Percentiles rank a stretch among this genome's conserved stretches.
These are phyloP conservation scores for Notamacropus eugenii DNA, from an alignment of 2,797 vertebrate genomes.

Conservation along the genomic window DNA sequence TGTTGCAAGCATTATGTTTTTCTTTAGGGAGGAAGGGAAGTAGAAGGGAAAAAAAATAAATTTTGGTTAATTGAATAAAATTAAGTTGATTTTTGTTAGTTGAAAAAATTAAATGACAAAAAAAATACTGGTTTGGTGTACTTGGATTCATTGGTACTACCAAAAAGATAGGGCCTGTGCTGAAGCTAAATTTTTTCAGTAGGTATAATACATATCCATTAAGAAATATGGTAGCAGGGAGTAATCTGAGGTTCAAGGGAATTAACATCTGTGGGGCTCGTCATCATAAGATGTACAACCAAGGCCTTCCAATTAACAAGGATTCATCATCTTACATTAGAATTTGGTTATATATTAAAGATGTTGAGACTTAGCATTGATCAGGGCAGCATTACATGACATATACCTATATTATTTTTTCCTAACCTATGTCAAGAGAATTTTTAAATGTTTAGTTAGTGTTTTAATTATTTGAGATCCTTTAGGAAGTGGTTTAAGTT, in stretches of 20 bases:
- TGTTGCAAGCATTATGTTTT: not conserved
- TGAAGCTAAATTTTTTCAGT: not conserved
- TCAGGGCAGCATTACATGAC: not conserved
- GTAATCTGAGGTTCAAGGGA: not conserved
- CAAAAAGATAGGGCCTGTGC: not conserved
- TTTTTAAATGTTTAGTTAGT: not conserved
- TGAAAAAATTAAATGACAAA: not conserved
- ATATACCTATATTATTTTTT: not conserved
- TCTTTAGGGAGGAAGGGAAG: not conserved
- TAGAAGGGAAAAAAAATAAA: not conserved
- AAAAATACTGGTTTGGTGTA: not conserved
- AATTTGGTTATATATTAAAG: not conserved
- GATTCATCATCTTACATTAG: not conserved
- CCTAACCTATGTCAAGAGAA: not conserved
- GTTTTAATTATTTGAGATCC: not conserved
- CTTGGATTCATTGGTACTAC: not conserved
- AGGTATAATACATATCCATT: not conserved
- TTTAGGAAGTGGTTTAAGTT: conserved; percentile 8
- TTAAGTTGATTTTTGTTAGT: not conserved
- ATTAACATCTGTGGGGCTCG: not conserved
- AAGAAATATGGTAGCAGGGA: not conserved
- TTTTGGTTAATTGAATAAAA: not conserved
- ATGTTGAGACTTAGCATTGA: not conserved
- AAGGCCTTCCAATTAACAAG: not conserved
- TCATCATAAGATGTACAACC: not conserved